Percentiles rank a stretch among this genome's conserved stretches.
phyloP scores from a whole-genome alignment of 2,113 vertebrate genomes.

The Stegostoma tigrinum region DNA sequence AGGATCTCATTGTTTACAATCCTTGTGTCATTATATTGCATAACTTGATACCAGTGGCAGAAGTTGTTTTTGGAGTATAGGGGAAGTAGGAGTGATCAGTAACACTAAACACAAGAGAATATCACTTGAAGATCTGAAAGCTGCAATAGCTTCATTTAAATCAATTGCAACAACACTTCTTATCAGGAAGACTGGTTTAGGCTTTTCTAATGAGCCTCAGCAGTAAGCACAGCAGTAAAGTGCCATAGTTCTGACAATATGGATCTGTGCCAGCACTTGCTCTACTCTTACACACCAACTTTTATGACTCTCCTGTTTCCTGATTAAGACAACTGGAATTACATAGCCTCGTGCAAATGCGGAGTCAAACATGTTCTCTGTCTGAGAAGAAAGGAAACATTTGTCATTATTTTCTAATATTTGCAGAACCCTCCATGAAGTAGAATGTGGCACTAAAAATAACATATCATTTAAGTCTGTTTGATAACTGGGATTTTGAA shows the following conservation, averaged over 20 bases:
- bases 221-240: not conserved
- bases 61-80: too few species aligned
- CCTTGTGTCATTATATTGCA: not conserved
- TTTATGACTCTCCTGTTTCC: not conserved
- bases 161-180: not conserved
- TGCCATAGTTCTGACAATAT: not conserved
- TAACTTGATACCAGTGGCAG: not conserved
- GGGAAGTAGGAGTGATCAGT: not conserved
- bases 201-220: not conserved
- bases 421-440: not conserved
- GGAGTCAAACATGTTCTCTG: not conserved
- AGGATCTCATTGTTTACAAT: not conserved
- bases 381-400: not conserved
- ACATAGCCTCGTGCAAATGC: not conserved
- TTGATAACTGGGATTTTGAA: not conserved
- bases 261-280: not conserved
- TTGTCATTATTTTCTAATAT: not conserved
- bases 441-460: not conserved
- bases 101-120: not conserved
- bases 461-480: not conserved
- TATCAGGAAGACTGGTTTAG: not conserved
- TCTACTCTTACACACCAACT: not conserved
- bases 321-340: not conserved
- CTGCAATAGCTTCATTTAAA: slow-evolving; percentile 20
- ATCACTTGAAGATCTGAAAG: not conserved